Evolutionary conservation across 2,888 invertebrate species (phyloP), one percentile per base, ranked within the genome.

Genomic region (Trichogramma evanescens): DNA sequence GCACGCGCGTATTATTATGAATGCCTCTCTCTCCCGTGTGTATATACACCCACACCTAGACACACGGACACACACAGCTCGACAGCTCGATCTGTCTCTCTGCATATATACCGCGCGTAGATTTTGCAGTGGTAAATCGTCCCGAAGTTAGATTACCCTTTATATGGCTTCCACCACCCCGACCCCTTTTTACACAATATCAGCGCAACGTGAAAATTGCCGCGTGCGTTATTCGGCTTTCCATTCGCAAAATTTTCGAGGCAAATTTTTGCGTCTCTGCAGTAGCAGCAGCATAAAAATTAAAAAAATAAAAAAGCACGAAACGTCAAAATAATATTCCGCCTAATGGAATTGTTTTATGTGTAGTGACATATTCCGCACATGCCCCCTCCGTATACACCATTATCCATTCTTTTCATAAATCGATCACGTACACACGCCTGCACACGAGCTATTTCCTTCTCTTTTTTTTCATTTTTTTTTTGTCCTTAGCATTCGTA

Each of bases 81-180:
- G 44, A 49, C 50, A 56, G 53, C 53, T 40, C 56, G 46, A 51
- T 26, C 26, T 26, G 26, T 26, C 26, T 26, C 26, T 26, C 26
- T 26, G 26, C 26, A 26, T 26, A 26, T 26, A 26, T 26, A 26
- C 26, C 26, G 3, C 0, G 2, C 26, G 26, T 26, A 26, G 26
- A 26, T 46, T 54, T 44, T 56, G 41, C 56, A 56, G 48, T 48
- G 55, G 51, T 38, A 51, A 56, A 59, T 48, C 55, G 59, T 43
- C 52, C 55, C 26, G 26, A 59, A 56, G 59, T 59, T 55, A 48
- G 46, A 59, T 59, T 52, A 52, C 59, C 43, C 55, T 59, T 56
- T 56, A 52, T 56, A 59, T 2, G 26, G 26, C 26, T 1, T 3
- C 26, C 26, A 26, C 26, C 26, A 26, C 26, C 26, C 26, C 26